Evolutionary conservation across 1,140 invertebrate species (phyloP).

Genomic region (Sarcophaga bullata): DNA sequence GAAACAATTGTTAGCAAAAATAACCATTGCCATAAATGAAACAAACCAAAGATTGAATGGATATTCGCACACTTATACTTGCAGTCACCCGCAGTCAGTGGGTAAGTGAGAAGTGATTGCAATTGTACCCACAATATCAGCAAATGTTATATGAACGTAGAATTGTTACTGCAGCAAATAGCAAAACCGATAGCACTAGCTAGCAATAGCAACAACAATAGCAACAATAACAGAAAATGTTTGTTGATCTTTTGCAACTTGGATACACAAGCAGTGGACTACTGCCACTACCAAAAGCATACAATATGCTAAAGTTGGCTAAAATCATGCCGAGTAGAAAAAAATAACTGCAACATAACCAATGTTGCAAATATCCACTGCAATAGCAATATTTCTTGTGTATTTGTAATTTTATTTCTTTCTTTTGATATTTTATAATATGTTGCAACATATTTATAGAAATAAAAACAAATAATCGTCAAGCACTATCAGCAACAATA

Average conservation of each 20-base stretch:
- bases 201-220: neutral
- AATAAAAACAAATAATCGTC: slow-evolving; percentile 41
- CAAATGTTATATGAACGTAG: neutral
- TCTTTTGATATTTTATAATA: slow-evolving; percentile 23
- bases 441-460: slow-evolving; percentile 40
- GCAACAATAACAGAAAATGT: slow-evolving; percentile 13
- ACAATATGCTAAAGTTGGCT: neutral
- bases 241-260: slow-evolving; percentile 25
- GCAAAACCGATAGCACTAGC: neutral
- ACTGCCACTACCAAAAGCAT: neutral
- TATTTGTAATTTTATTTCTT: neutral
- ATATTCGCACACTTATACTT: neutral
- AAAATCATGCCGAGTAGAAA: neutral
- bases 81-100: neutral
- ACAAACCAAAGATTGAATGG: neutral
- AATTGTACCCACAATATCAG: slow-evolving; percentile 31
- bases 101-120: slow-evolving; percentile 33
- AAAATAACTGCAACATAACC: neutral
- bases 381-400: neutral
- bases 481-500: slow-evolving; percentile 30
- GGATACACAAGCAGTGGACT: neutral
- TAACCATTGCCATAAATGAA: slow-evolving; percentile 18
- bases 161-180: neutral
- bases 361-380: slow-evolving; percentile 2
- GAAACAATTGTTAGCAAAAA: slow-evolving; percentile 19